Conservation (phyloP, 2,113 vertebrate genomes). For the Carollia perspicillata region DNA sequence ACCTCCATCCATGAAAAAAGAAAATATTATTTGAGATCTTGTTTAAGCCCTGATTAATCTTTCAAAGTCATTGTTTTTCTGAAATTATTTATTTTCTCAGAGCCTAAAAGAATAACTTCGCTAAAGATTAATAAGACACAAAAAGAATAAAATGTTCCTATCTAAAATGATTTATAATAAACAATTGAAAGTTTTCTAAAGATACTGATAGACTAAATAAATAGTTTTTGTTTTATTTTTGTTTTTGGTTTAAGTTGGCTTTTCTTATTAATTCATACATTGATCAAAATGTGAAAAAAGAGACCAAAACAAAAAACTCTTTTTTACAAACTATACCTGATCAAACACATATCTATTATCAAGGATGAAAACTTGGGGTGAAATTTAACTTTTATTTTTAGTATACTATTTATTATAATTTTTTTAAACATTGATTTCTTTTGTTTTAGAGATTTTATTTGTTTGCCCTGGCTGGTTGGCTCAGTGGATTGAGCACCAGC, state of each 20-base stretch:
- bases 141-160: not conserved
- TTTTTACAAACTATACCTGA: not conserved
- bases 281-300: constrained; percentile 11
- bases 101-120: not conserved
- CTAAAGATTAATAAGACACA: not conserved
- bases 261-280: not conserved
- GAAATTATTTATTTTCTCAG: not conserved
- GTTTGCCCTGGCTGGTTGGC: too few species aligned
- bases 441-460: too few species aligned
- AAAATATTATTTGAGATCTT: not conserved
- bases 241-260: not conserved
- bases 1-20: not conserved
- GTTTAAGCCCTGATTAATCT: not conserved
- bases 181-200: not conserved
- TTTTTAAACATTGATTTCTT: not conserved
- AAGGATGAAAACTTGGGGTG: not conserved
- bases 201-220: constrained; percentile 32
- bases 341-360: not conserved
- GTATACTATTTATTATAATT: not conserved
- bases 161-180: not conserved
- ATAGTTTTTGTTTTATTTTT: not conserved
- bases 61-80: not conserved
- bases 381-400: not conserved
- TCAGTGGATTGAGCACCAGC: too few species aligned
- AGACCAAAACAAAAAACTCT: not conserved